phyloP scores from a whole-genome alignment of 2,797 vertebrate species.

The Phrynocephalus guinanensis region DNA sequence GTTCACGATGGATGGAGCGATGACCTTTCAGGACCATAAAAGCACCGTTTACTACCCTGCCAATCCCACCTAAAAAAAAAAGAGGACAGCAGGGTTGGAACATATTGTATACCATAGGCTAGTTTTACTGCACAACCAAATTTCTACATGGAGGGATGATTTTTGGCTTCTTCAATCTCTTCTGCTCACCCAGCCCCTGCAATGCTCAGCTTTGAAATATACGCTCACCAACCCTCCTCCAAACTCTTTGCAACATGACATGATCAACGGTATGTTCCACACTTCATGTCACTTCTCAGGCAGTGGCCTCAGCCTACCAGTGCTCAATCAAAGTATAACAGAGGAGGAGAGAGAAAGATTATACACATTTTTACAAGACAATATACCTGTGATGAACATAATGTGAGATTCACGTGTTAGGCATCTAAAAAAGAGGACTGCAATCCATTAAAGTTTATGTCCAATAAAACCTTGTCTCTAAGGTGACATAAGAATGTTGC shows the following conservation, averaged over 20 bases:
- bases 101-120: neutral
- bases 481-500: too few species aligned
- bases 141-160: too few species aligned
- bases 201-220: neutral
- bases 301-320: neutral
- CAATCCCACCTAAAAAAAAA: constrained; percentile 84
- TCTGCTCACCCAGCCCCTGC: too few species aligned
- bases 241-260: neutral
- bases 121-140: neutral
- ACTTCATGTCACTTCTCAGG: neutral
- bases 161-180: too few species aligned
- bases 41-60: constrained; percentile 96
- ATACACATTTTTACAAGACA: neutral
- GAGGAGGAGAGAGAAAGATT: neutral
- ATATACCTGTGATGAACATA: neutral
- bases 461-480: too few species aligned
- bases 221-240: neutral
- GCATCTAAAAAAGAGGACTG: too few species aligned
- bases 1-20: constrained; percentile 97
- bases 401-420: too few species aligned
- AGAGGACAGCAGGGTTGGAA: constrained; percentile 33
- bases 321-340: neutral
- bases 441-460: too few species aligned
- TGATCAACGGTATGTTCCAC: neutral
- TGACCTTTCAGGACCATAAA: constrained; percentile 98